Percentiles rank a stretch among this genome's conserved stretches.
phyloP scores from a whole-genome alignment of 64 coral and sea anemone genomes.

The Platygyra sinensis region DNA sequence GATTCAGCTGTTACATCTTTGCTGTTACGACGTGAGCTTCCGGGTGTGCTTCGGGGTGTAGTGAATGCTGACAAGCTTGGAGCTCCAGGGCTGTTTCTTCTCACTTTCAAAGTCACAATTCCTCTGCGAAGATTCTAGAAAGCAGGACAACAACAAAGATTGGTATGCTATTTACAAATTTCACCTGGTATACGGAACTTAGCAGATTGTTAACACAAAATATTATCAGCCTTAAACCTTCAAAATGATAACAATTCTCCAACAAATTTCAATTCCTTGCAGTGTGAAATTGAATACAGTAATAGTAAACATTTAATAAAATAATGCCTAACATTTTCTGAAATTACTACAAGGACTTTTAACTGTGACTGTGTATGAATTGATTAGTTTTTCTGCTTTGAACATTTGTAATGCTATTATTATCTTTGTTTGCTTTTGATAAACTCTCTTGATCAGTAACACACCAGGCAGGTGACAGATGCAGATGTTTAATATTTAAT shows the following conservation, averaged over 20 bases:
- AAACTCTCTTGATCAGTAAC: constrained; percentile 10
- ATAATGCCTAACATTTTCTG: neutral
- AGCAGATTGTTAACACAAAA: neutral
- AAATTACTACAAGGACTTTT: neutral
- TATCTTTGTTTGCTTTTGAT: constrained; percentile 23
- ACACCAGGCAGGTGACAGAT: neutral
- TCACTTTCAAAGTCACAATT: constrained; percentile 86
- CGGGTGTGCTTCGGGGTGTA: constrained; percentile 70
- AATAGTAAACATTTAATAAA: neutral
- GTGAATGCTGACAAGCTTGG: constrained; percentile 74
- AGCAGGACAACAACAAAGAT: constrained; percentile 9
- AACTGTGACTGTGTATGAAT: constrained; percentile 7
- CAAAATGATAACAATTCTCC: neutral
- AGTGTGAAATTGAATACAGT: neutral
- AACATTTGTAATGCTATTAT: neutral
- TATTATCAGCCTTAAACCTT: too few relatives aligned
- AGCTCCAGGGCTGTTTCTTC: constrained; percentile 29
- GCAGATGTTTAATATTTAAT: constrained; percentile 21
- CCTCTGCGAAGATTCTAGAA: constrained; percentile 80
- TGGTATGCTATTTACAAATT: neutral
- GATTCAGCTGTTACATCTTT: constrained; percentile 57
- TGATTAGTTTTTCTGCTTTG: constrained; percentile 9
- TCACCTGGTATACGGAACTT: neutral
- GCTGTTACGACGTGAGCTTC: constrained; percentile 19
- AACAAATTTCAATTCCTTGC: neutral